phyloP scores from a whole-genome alignment of 2,113 vertebrate species.

The Ivindomyrus marchei region DNA sequence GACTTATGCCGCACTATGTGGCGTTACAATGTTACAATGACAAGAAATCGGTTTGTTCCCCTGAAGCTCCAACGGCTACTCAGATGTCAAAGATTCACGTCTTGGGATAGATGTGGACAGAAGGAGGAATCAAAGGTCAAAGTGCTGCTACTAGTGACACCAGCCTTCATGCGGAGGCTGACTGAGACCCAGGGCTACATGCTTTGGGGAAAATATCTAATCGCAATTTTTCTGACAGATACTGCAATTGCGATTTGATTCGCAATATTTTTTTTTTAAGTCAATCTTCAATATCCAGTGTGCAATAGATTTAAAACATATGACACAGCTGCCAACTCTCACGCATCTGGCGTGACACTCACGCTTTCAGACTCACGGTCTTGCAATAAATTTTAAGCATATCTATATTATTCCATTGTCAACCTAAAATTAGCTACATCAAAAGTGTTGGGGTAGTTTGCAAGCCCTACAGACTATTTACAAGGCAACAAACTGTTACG shows the following conservation, averaged over 20 bases:
- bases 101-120: neutral
- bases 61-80: neutral
- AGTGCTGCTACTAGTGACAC: neutral
- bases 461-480: no score
- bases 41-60: neutral
- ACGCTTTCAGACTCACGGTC: no score
- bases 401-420: no score
- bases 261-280: neutral
- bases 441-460: no score
- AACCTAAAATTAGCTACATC: no score
- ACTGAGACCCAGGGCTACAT: neutral
- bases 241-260: neutral
- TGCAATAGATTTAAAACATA: neutral
- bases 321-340: neutral
- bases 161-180: neutral
- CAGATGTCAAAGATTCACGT: neutral
- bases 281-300: neutral
- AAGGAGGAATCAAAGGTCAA: neutral
- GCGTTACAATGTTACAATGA: neutral
- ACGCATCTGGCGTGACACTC: no score
- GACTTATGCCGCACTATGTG: neutral
- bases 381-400: no score
- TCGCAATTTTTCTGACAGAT: neutral
- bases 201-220: neutral
- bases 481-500: no score